Evolutionary conservation across 2,113 vertebrate genomes (phyloP).

Genomic region (Orcinus orca): DNA sequence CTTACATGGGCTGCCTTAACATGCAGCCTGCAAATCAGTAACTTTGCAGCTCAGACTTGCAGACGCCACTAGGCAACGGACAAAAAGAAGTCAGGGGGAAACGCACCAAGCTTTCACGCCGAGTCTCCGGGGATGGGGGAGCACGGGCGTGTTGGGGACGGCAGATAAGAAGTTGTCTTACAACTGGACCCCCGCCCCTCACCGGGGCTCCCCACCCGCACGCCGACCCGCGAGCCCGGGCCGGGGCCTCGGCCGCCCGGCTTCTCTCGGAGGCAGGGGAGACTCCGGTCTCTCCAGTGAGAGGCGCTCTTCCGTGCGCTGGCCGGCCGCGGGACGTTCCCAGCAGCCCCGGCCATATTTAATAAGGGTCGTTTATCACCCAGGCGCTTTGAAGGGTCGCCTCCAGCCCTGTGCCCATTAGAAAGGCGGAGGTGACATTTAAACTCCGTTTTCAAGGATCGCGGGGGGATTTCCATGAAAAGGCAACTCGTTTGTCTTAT

Average conservation of each 20-base stretch:
- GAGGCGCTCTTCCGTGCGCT: conserved; percentile 49
- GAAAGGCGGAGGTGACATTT: conserved; percentile 87
- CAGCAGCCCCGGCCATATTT: conserved; percentile 81
- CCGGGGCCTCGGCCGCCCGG: neutral
- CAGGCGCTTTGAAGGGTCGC: conserved; percentile 84
- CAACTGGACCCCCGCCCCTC: conserved; percentile 1
- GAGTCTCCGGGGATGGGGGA: conserved; percentile 78
- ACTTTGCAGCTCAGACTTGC: conserved; percentile 97
- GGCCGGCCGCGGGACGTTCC: conserved; percentile 72
- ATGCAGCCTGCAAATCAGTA: conserved; percentile 97
- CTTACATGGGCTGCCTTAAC: conserved; percentile 97
- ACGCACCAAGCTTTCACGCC: conserved; percentile 80
- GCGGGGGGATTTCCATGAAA: conserved; percentile 83
- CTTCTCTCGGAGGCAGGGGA: neutral
- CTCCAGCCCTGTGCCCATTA: conserved; percentile 84
- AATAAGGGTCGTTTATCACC: conserved; percentile 86
- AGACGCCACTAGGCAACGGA: conserved; percentile 95
- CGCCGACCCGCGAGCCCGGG: neutral
- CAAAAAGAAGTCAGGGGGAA: conserved; percentile 89
- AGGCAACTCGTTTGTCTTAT: conserved; percentile 87
- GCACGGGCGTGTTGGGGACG: conserved; percentile 72
- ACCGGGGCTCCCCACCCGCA: neutral
- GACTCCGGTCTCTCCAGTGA: conserved; percentile 4
- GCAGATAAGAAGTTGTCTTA: conserved; percentile 56
- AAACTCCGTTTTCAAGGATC: conserved; percentile 85